These are phyloP conservation scores for Platycnemis pennipes DNA, from an alignment of 2,888 invertebrate species.

Conservation along the genomic window DNA sequence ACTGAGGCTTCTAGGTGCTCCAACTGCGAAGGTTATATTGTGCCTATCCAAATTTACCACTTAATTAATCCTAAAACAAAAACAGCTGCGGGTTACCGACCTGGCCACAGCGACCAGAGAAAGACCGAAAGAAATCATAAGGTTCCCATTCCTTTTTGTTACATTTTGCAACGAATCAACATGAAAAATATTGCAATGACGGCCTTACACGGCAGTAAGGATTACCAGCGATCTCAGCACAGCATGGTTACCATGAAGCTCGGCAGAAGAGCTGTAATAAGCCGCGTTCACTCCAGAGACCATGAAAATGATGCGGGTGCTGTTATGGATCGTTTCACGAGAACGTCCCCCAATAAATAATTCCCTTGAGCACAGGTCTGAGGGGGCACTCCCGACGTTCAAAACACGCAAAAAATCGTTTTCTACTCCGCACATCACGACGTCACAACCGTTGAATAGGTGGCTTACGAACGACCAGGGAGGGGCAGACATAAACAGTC, in stretches of 20 bases:
- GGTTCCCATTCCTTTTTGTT: too few relatives aligned
- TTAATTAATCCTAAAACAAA: too few relatives aligned
- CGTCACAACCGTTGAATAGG: neutral
- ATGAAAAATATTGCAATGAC: neutral
- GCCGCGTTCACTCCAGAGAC: neutral
- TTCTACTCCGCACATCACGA: neutral
- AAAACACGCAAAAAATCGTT: conserved; percentile 2
- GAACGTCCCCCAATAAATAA: neutral
- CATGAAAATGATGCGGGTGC: neutral
- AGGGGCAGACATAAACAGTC: neutral
- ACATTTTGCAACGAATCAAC: neutral
- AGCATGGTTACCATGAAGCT: neutral
- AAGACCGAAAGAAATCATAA: too few relatives aligned
- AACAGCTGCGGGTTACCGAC: too few relatives aligned
- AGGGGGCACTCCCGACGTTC: neutral
- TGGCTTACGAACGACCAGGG: neutral
- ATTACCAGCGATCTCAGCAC: neutral
- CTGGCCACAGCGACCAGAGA: too few relatives aligned
- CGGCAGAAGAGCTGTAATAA: neutral
- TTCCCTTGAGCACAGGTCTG: neutral
- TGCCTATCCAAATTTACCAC: too few relatives aligned
- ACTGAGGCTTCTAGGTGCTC: too few relatives aligned
- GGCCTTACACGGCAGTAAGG: too few relatives aligned
- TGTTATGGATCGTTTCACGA: neutral
- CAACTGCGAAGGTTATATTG: too few relatives aligned